Evolutionary conservation across 2,888 invertebrate genomes (phyloP).

Genomic region (Sipha maydis): DNA sequence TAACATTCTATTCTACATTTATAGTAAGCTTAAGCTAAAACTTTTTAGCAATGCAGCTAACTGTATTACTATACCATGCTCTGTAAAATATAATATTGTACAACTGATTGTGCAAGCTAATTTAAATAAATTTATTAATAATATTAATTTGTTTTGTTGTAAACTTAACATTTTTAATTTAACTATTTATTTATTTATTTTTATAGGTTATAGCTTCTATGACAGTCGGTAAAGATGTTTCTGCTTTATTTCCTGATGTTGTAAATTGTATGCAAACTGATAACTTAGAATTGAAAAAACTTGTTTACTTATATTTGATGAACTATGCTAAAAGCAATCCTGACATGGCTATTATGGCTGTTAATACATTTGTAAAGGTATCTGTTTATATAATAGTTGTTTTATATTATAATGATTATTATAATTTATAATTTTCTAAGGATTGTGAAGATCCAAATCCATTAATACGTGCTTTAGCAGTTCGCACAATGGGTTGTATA

Average conservation of each 20-base stretch:
- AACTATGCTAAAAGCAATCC: conserved; percentile 99
- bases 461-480: conserved; percentile 95
- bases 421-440: conserved; percentile 69
- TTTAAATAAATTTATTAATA: too few relatives aligned
- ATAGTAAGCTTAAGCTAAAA: too few relatives aligned
- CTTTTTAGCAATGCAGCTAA: too few relatives aligned
- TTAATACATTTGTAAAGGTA: conserved; percentile 99
- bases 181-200: background rate
- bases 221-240: conserved; percentile 99
- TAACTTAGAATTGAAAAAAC: conserved; percentile 96
- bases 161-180: background rate
- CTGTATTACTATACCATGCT: too few relatives aligned
- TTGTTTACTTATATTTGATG: conserved; percentile 98
- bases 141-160: too few relatives aligned
- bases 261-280: conserved; percentile 99
- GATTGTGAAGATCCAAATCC: conserved; percentile 99
- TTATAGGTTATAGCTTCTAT: conserved; percentile 97
- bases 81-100: too few relatives aligned
- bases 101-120: too few relatives aligned
- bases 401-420: conserved; percentile 62
- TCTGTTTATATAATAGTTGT: conserved; percentile 65
- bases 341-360: conserved; percentile 99
- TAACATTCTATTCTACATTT: too few relatives aligned
- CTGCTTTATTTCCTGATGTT: conserved; percentile 97
- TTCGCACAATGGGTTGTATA: conserved; percentile 99